A percentile compares a stretch with the other conserved stretches of the same genome.
These are phyloP conservation scores for Abramis brama DNA, from an alignment of 2,113 vertebrate species.

Conservation along the genomic window DNA sequence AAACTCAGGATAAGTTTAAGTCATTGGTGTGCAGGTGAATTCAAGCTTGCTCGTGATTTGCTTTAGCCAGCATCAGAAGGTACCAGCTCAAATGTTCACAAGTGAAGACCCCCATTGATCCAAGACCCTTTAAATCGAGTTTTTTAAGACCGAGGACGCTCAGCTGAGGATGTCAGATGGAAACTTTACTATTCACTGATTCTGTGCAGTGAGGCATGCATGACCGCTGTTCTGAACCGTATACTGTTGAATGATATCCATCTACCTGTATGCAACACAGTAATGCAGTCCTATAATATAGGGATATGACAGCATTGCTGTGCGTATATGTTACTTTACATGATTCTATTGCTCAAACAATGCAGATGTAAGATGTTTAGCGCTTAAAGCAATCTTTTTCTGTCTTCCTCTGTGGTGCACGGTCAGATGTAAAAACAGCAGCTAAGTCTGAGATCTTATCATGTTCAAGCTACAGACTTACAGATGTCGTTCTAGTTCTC, in stretches of 20 bases:
- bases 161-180: not conserved
- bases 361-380: not conserved
- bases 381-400: not conserved
- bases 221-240: not conserved
- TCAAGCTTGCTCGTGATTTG: not conserved
- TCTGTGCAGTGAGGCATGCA: slow-evolving; percentile 1
- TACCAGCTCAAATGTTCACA: not conserved
- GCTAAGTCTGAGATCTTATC: not conserved
- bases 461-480: not conserved
- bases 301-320: not conserved
- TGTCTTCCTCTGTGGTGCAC: not conserved
- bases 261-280: not conserved
- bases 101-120: not conserved
- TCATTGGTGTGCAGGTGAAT: not conserved
- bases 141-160: not conserved
- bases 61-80: not conserved
- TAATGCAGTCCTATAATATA: not conserved
- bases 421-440: slow-evolving; percentile 19
- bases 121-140: not conserved
- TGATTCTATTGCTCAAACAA: not conserved
- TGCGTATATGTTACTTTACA: not conserved
- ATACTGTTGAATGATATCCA: not conserved
- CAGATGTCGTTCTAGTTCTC: not conserved
- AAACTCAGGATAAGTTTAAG: not conserved
- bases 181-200: slow-evolving; percentile 22